These are phyloP conservation scores for Pantelozetes paolii DNA, from an alignment of 2,888 invertebrate genomes.

Conservation along the genomic window DNA sequence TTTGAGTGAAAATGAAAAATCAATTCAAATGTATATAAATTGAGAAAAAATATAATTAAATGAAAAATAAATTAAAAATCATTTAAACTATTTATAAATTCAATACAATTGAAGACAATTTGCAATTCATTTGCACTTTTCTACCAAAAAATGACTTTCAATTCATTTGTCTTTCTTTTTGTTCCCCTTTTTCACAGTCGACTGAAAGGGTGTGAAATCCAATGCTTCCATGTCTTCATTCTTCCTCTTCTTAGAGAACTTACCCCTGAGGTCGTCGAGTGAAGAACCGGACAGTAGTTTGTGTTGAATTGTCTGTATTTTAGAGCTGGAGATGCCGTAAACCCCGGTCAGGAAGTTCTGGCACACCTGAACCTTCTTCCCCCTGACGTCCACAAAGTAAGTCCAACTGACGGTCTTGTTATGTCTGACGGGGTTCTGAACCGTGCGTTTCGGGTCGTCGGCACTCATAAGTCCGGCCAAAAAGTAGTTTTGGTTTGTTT, in stretches of 20 bases:
- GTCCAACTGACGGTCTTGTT: slow-evolving; percentile 34
- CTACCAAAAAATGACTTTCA: too few species aligned
- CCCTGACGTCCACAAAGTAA: slow-evolving; percentile 33
- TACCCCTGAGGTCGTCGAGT: slow-evolving; percentile 30
- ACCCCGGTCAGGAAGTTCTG: slow-evolving; percentile 28
- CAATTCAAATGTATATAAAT: too few species aligned
- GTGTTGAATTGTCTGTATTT: slow-evolving; percentile 34
- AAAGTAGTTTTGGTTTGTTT: slow-evolving; percentile 34
- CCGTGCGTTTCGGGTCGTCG: slow-evolving; percentile 26
- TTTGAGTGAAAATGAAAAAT: too few species aligned
- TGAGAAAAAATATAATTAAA: too few species aligned
- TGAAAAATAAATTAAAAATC: too few species aligned
- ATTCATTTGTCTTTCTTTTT: background rate
- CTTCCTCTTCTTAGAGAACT: slow-evolving; percentile 16
- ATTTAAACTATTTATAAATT: too few species aligned
- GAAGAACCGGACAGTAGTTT: slow-evolving; percentile 26
- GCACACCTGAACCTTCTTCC: slow-evolving; percentile 32
- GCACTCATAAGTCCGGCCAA: slow-evolving; percentile 35
- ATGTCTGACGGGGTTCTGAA: slow-evolving; percentile 28
- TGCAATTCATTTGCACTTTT: too few species aligned
- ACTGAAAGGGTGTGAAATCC: background rate
- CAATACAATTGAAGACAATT: too few species aligned
- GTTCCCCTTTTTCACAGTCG: background rate
- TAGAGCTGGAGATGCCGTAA: slow-evolving; percentile 34
- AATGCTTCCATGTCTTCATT: background rate